phyloP scores from a whole-genome alignment of 2,888 invertebrate species.

The Eulithis testata region DNA sequence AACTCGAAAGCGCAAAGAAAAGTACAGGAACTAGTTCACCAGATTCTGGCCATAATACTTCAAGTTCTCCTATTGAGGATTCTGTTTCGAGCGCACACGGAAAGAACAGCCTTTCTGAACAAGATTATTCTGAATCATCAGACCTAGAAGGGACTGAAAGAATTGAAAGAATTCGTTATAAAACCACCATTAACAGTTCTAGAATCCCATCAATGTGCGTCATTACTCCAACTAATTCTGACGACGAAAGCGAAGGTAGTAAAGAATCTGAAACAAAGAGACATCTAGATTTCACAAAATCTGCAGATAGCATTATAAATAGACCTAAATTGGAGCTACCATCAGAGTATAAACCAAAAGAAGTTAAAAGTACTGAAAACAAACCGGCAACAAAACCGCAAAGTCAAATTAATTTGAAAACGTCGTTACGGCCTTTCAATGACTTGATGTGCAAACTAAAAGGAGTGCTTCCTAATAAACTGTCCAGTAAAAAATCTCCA shows the following conservation, averaged over 20 bases:
- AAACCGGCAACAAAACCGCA: conserved; percentile 52
- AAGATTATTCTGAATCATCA: conserved; percentile 94
- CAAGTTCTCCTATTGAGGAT: conserved; percentile 90
- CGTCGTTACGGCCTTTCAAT: conserved; percentile 85
- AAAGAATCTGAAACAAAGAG: conserved; percentile 58
- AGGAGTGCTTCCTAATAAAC: conserved; percentile 84
- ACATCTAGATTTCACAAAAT: conserved; percentile 38
- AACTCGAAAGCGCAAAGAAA: conserved; percentile 78
- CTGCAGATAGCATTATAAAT: conserved; percentile 46
- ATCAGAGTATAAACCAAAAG: conserved; percentile 63
- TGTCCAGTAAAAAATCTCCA: conserved; percentile 80
- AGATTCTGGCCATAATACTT: conserved; percentile 92
- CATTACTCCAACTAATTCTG: conserved; percentile 94
- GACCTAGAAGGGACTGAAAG: conserved; percentile 95
- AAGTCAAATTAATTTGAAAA: conserved; percentile 63
- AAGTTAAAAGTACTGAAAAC: conserved; percentile 58
- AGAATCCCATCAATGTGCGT: conserved; percentile 97
- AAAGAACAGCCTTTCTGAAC: conserved; percentile 88
- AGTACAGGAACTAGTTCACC: conserved; percentile 89
- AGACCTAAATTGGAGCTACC: conserved; percentile 76
- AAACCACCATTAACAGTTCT: conserved; percentile 94
- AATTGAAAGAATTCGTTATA: conserved; percentile 92
- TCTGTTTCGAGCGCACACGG: conserved; percentile 90
- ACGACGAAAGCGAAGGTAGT: conserved; percentile 89
- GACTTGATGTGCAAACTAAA: conserved; percentile 89